Evolutionary conservation across 2,797 vertebrate species (phyloP).

Genomic region (Halcyon chelicuti): DNA sequence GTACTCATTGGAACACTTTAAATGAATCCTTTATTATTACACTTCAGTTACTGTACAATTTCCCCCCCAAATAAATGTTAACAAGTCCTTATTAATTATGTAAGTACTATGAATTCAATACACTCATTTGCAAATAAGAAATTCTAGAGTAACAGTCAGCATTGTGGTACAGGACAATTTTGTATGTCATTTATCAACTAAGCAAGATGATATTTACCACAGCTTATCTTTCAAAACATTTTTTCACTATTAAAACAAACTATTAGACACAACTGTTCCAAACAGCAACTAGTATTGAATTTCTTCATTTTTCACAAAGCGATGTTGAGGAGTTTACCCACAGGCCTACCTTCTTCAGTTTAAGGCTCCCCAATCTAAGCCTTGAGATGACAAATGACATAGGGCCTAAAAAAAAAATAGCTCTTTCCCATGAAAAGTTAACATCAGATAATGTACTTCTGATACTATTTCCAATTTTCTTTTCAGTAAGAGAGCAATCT

Average conservation of each 20-base stretch:
- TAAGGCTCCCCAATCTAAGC: conserved; percentile 71
- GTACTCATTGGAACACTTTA: background rate
- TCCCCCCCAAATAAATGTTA: background rate
- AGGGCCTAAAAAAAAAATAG: conserved; percentile 71
- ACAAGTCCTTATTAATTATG: conserved; percentile 23
- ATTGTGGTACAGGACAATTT: background rate
- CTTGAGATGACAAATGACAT: conserved; percentile 73
- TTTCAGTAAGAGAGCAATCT: conserved; percentile 50
- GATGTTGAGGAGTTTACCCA: conserved; percentile 66
- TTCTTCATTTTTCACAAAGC: conserved; percentile 55
- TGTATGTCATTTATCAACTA: background rate
- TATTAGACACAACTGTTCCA: conserved; percentile 15
- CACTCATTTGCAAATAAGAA: background rate
- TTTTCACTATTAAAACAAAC: conserved; percentile 23
- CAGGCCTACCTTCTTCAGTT: conserved; percentile 69
- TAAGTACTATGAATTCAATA: background rate
- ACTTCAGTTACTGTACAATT: background rate
- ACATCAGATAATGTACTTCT: conserved; percentile 62
- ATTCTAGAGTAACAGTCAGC: background rate
- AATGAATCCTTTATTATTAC: background rate
- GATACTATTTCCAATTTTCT: conserved; percentile 51
- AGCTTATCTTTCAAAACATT: background rate
- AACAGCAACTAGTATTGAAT: conserved; percentile 30
- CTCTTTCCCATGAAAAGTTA: conserved; percentile 73
- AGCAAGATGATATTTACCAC: background rate